A percentile compares a stretch with the other conserved stretches of the same genome.
These are phyloP conservation scores for Tauraco erythrolophus DNA, from an alignment of 2,113 vertebrate genomes.

Conservation along the genomic window DNA sequence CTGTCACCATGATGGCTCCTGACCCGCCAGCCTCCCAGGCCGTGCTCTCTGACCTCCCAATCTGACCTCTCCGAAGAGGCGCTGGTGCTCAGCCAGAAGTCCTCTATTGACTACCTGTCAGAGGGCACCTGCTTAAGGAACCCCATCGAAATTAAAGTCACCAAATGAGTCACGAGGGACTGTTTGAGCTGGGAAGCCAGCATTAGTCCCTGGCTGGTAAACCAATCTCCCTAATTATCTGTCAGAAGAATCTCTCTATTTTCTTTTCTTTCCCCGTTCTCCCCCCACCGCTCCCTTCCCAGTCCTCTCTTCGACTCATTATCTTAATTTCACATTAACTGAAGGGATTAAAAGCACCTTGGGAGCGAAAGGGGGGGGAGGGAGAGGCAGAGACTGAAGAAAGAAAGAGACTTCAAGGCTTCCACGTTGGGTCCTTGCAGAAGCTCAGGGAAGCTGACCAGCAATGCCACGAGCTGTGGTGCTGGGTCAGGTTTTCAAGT, in stretches of 20 bases:
- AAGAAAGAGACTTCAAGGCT: neutral
- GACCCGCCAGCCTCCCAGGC: slow-evolving; percentile 84
- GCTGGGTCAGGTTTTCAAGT: neutral
- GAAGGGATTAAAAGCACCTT: slow-evolving; percentile 79
- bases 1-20: slow-evolving; percentile 84
- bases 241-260: slow-evolving; percentile 78
- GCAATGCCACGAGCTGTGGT: accelerated
- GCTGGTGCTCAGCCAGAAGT: slow-evolving; percentile 78
- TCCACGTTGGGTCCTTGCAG: neutral
- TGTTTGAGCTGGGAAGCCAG: slow-evolving; percentile 77
- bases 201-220: slow-evolving; percentile 80
- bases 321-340: slow-evolving; percentile 86
- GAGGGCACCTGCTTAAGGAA: slow-evolving; percentile 83
- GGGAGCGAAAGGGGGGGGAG: neutral
- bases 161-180: slow-evolving; percentile 88
- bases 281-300: slow-evolving; percentile 4
- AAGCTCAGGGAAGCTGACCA: neutral
- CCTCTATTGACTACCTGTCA: slow-evolving; percentile 96
- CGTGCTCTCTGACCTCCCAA: slow-evolving; percentile 85
- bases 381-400: neutral
- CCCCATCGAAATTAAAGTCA: slow-evolving; percentile 87
- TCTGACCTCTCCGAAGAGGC: slow-evolving; percentile 84
- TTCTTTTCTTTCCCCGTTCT: slow-evolving; percentile 67
- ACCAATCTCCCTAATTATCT: slow-evolving; percentile 96
- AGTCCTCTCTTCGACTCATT: slow-evolving; percentile 77